These are phyloP conservation scores for Macropodus opercularis DNA, from an alignment of 2,797 vertebrate species.

Conservation along the genomic window DNA sequence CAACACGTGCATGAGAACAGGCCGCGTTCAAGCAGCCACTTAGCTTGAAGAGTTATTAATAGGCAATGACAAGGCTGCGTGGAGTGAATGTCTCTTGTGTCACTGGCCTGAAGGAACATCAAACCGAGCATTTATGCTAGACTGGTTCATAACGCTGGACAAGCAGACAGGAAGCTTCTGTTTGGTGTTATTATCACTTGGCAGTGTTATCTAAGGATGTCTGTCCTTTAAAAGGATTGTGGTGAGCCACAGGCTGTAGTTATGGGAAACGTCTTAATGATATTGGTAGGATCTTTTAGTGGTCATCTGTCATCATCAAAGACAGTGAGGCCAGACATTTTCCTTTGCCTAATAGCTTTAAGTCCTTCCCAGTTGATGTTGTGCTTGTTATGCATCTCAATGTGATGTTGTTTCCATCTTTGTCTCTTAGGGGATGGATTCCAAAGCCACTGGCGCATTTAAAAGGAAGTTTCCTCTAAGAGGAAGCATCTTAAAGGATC, in stretches of 20 bases:
- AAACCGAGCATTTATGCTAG: constrained; percentile 40
- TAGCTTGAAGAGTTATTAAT: constrained; percentile 66
- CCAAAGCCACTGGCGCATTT: too few relatives aligned
- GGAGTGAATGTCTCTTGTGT: constrained; percentile 47
- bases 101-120: constrained; percentile 58
- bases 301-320: too few relatives aligned
- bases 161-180: constrained; percentile 45
- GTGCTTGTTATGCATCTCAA: too few relatives aligned
- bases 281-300: too few relatives aligned
- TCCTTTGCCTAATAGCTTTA: too few relatives aligned
- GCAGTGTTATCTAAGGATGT: constrained; percentile 34
- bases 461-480: too few relatives aligned
- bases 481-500: too few relatives aligned
- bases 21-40: constrained; percentile 48
- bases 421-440: too few relatives aligned
- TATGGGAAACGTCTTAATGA: too few relatives aligned
- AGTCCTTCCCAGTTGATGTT: too few relatives aligned
- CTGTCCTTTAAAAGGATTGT: constrained; percentile 18
- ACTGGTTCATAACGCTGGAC: constrained; percentile 41
- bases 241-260: background rate
- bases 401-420: too few relatives aligned
- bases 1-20: constrained; percentile 42
- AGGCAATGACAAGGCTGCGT: constrained; percentile 62
- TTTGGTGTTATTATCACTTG: constrained; percentile 41
- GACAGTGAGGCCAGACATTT: too few relatives aligned